Evolutionary conservation across 2,113 vertebrate genomes (phyloP).

Genomic region (Probosciger aterrimus): DNA sequence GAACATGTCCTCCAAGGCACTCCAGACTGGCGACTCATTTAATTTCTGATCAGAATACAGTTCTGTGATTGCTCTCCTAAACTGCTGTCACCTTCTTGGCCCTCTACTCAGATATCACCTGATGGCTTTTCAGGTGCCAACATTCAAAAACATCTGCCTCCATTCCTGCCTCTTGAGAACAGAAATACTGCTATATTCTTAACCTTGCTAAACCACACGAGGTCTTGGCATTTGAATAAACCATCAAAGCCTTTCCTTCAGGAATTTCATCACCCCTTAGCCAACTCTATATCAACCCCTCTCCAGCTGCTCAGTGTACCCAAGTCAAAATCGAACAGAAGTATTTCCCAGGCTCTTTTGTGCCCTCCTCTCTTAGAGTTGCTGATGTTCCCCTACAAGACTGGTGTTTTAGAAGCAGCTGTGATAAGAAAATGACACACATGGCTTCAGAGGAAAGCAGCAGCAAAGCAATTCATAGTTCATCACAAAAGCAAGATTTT

Average conservation of each 20-base stretch:
- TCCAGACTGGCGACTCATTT: not conserved
- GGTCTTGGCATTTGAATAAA: not conserved
- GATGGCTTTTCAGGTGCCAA: not conserved
- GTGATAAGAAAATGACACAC: not conserved
- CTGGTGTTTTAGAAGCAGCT: not conserved
- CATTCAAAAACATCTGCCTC: not conserved
- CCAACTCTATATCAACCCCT: not conserved
- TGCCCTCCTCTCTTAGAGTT: not conserved
- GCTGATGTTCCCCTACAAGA: not conserved
- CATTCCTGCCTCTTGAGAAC: not conserved
- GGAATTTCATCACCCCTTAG: not conserved
- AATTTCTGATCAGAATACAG: not conserved
- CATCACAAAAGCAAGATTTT: not conserved
- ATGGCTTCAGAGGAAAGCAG: not conserved
- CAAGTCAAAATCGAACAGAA: not conserved
- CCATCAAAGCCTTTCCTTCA: not conserved
- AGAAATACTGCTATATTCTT: not conserved
- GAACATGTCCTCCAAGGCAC: not conserved
- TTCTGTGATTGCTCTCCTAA: not conserved
- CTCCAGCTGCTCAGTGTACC: not conserved
- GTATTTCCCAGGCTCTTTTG: not conserved
- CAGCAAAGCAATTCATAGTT: not conserved
- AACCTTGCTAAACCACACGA: not conserved
- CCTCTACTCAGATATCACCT: not conserved
- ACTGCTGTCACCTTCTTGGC: not conserved